Base-by-base conservation (phyloP, 2,888 invertebrate species). In the Chrysodeixis includens region DNA sequence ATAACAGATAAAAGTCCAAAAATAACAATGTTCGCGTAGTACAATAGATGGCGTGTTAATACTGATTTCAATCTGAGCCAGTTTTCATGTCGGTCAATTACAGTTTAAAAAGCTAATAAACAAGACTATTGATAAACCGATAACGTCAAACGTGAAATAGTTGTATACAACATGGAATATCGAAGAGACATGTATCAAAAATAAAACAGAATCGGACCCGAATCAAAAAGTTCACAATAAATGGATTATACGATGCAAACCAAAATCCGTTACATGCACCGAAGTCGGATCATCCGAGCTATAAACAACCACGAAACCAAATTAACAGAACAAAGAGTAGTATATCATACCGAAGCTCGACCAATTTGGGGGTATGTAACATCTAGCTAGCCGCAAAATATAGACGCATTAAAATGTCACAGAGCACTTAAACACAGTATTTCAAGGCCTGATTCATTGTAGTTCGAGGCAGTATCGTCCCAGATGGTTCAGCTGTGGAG, bases 291-390 rank as follows among this genome's bases (percentile, higher is more conserved):
- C 63, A 78, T 71, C 67, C 73, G 22, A n/a, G 68, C 69, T 67
- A 79, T 80, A 78, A 81, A 78, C 79, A 76, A 75, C 83, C 83
- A 68, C 80, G 66, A 78, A 83, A 83, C 81, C 76, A 74, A 83
- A 86, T 86, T 84, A 86, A 26, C 26, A 65, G 64, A 62, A 81
- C 82, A 76, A 79, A 83, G 79, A 78, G 76, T 83, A 81, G 82
- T 89, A 89, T 88, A 90, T 90, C 89, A 90, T 86, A 86, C 69
- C 82, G 69, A 83, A 86, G 86, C 83, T 79, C 70, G 78, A 75
- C 82, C 81, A 87, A 85, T 86, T 85, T 82, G 86, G 63, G 79
- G 86, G 86, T 88, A 89, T 89, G 88, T 88, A 88, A 85, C 86
- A 85, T 86, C 86, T 83, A 82, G 71, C 78, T 71, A 65, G 77